A percentile compares a stretch with the other conserved stretches of the same genome.
Conservation (phyloP, 2,113 vertebrate species). For the Myrmecophaga tridactyla region DNA sequence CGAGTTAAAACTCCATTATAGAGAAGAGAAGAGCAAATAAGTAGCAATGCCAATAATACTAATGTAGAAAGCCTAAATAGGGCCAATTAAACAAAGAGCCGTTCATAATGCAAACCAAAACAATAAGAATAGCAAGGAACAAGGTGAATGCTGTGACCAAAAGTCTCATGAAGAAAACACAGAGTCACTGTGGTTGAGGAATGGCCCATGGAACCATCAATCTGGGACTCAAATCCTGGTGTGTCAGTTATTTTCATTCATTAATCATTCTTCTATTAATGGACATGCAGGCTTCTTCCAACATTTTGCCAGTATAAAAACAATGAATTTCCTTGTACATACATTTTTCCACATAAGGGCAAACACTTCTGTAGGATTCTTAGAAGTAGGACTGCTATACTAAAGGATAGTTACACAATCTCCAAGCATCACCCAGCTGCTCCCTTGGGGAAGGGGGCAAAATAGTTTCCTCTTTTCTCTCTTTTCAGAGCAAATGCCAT, state of each 20-base stretch:
- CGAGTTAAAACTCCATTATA: background rate
- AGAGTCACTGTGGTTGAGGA: background rate
- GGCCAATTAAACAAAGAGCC: slow-evolving; percentile 31
- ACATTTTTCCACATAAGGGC: background rate
- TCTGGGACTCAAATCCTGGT: background rate
- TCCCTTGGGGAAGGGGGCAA: background rate
- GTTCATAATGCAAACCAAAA: background rate
- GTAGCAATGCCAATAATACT: background rate
- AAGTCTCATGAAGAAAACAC: background rate
- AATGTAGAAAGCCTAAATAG: background rate
- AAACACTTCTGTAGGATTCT: slow-evolving; percentile 24
- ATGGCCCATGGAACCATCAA: background rate
- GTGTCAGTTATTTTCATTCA: background rate
- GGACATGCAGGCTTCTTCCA: background rate
- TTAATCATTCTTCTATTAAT: background rate
- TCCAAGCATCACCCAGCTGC: background rate
- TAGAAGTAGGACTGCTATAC: background rate
- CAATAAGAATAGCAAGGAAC: background rate
- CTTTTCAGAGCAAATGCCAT: background rate
- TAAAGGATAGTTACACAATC: background rate
- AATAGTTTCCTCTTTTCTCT: background rate
- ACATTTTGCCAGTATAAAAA: slow-evolving; percentile 7
- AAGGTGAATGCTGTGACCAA: background rate
- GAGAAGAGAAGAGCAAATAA: background rate
- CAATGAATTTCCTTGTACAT: background rate